Evolutionary conservation across 2,113 vertebrate genomes (phyloP).

Genomic region (Myanophis thanlyinensis): DNA sequence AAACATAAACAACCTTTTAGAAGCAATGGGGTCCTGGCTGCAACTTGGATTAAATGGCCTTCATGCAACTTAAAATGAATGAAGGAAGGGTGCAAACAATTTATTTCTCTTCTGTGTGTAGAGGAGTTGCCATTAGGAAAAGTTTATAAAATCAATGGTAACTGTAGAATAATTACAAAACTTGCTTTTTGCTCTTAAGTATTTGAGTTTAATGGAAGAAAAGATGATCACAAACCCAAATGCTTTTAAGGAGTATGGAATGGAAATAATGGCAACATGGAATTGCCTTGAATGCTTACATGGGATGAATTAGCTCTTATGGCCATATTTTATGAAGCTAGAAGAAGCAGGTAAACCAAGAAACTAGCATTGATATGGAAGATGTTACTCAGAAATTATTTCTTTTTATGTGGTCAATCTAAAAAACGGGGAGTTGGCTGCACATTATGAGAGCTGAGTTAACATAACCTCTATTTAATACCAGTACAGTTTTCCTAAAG

Average conservation of each 20-base stretch:
- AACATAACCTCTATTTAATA: background rate
- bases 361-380: background rate
- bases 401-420: background rate
- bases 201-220: background rate
- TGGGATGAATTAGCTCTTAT: background rate
- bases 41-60: background rate
- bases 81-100: background rate
- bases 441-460: background rate
- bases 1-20: background rate
- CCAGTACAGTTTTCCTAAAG: background rate
- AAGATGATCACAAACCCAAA: background rate
- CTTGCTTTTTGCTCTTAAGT: background rate
- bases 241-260: background rate
- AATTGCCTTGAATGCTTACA: background rate
- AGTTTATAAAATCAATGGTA: background rate
- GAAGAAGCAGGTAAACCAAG: background rate
- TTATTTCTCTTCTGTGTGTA: background rate
- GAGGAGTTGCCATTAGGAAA: background rate
- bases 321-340: background rate
- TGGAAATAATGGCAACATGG: background rate
- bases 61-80: background rate
- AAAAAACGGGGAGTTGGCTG: background rate
- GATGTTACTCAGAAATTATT: background rate
- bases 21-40: background rate
- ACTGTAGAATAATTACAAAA: background rate